Percentiles rank a stretch among this genome's conserved stretches.
These are phyloP conservation scores for Pyrgilauda ruficollis DNA, from an alignment of 2,113 vertebrate genomes.

Conservation along the genomic window DNA sequence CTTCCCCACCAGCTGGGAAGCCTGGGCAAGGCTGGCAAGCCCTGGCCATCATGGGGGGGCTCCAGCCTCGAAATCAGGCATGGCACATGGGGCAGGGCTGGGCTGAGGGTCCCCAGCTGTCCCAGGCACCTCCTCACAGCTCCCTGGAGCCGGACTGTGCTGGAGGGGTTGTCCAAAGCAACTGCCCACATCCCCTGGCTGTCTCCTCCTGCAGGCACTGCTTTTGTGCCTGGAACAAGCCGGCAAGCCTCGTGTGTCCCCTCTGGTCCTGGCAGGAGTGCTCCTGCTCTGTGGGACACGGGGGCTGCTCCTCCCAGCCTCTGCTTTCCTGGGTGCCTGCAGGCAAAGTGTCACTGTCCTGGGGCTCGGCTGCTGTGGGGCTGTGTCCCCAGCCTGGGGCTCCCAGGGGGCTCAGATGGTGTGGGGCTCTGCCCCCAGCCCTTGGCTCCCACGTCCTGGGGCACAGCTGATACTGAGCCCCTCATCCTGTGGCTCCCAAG, in stretches of 20 bases:
- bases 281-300: accelerated
- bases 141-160: neutral
- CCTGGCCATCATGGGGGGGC: accelerated
- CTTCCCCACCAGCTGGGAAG: neutral
- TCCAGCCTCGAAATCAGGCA: neutral
- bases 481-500: neutral
- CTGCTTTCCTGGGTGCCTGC: neutral
- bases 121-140: too few species aligned
- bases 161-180: neutral
- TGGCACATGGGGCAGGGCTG: accelerated
- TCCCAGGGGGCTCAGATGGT: too few species aligned
- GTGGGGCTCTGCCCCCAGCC: too few species aligned
- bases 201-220: neutral
- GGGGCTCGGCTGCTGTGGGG: neutral
- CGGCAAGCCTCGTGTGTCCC: neutral
- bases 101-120: neutral
- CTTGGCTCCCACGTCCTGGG: too few species aligned
- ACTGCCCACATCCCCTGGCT: neutral
- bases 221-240: neutral
- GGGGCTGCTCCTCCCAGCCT: neutral
- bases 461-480: neutral
- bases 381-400: too few species aligned
- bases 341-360: neutral
- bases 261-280: accelerated
- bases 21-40: neutral